Base-by-base conservation (phyloP, 2,113 vertebrate genomes). In the Alethe diademata region DNA sequence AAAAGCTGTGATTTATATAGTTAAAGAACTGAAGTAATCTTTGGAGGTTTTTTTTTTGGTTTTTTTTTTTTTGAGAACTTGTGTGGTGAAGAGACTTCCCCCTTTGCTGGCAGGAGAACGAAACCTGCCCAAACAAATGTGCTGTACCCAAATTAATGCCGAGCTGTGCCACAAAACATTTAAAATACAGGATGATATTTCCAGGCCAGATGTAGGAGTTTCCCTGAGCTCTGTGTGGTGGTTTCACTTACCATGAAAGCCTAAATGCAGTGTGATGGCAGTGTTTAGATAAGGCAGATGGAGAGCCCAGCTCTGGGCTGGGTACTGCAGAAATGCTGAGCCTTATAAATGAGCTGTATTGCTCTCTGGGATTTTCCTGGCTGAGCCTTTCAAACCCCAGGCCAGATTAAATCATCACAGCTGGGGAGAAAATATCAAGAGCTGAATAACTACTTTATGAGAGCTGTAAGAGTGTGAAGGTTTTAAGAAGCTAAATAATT, bases 361-460 rank as follows among this genome's bases (percentile, higher is more conserved):
- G 89, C 62, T 9, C 86, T 23, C 87, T 92, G 93, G 95, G 96
- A 94, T 90, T 97, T 97, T 78, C 78, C 92, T 95, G 96, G 94
- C 88, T 45, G 86, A 74, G 83, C 72, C 69, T 94, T 94, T 86
- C 88, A 95, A 96, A 95, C 80, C 83, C 86, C 87, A 75, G 96
- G 93, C 88, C 88, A 79, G 95, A 97, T 96, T 97, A 95, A 97
- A 97, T 97, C 90, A 97, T 96, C 96, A 79, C 96, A 97, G 95
- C 96, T 97, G 95, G 95, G 86, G 33, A 95, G 92, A 95, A 96
- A 97, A 86, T 95, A 97, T 57, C 88, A 92, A 93, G 95, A 93
- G 86, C 90, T 96, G 92, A 97, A 93, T 66, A 91, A 94, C 79
- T 91, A 87, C 81, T 96, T 97, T 96, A 96, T 97, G 91, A 91